Evolutionary conservation across 2,888 invertebrate species (phyloP).

Genomic region (Chromoteleia sp.): DNA sequence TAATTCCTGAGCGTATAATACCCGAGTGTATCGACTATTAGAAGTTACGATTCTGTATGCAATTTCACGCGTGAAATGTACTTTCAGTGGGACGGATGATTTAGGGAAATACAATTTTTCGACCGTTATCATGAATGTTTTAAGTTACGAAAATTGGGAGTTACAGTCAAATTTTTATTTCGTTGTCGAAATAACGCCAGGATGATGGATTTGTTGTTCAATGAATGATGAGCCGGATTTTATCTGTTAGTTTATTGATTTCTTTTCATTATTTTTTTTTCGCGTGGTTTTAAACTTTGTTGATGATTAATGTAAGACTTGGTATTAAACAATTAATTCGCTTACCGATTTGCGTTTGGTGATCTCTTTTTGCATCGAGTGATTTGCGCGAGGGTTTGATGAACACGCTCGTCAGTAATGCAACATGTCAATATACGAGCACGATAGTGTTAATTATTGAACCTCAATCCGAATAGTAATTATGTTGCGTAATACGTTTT

Average conservation of each 20-base stretch:
- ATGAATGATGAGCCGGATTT: slow-evolving; percentile 19
- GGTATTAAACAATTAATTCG: slow-evolving; percentile 45
- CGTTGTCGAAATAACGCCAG: slow-evolving; percentile 1
- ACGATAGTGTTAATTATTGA: slow-evolving; percentile 58
- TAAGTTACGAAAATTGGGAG: slow-evolving; percentile 31
- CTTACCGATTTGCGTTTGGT: slow-evolving; percentile 25
- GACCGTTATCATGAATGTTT: slow-evolving; percentile 40
- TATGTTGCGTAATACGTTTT: slow-evolving; percentile 64
- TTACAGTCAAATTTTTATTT: slow-evolving; percentile 28
- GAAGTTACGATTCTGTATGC: slow-evolving; percentile 39
- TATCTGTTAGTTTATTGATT: slow-evolving; percentile 29
- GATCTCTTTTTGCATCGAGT: slow-evolving; percentile 48
- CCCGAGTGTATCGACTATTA: slow-evolving; percentile 35
- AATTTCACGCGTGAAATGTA: slow-evolving; percentile 58
- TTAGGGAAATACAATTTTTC: slow-evolving; percentile 37
- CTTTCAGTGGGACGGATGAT: slow-evolving; percentile 28
- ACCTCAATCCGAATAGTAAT: slow-evolving; percentile 64
- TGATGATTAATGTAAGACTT: slow-evolving; percentile 9
- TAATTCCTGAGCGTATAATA: slow-evolving; percentile 36
- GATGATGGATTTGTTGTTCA: slow-evolving; percentile 36
- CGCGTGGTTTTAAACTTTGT: slow-evolving; percentile 10
- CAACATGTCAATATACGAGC: slow-evolving; percentile 56
- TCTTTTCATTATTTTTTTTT: slow-evolving; percentile 20
- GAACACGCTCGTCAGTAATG: slow-evolving; percentile 47
- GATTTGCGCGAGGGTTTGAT: slow-evolving; percentile 31